Base-by-base conservation (phyloP, 2,113 vertebrate genomes). In the Mobula birostris region DNA sequence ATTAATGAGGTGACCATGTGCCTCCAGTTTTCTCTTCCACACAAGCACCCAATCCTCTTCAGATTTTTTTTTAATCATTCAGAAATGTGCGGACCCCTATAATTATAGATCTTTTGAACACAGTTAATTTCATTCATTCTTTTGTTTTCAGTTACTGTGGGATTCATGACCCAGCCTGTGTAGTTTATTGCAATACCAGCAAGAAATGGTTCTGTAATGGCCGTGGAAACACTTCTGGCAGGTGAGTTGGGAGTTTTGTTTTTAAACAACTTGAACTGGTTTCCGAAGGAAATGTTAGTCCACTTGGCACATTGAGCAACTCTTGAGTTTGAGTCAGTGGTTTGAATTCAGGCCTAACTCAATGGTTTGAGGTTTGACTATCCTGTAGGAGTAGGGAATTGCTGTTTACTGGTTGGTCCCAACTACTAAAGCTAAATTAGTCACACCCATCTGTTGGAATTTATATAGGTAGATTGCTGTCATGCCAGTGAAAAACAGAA, bases 191-290 rank as follows among this genome's bases (percentile, higher is more conserved):
- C 95, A 99, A 99, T 95, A 99, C 99, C 96, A 99, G 99, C 97
- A 99, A 99, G 95, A 99, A 99, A 95, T 99, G 99, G 99, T 99
- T 99, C 97, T 99, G 99, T 94, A 99, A 99, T 0, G 98, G 99
- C 5, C 98, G 99, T 95, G 99, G 99, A 0, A 99, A 99, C 95
- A 99, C 99, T 90, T 99, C 99, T 95, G 99, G 99, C 97, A 99
- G 99, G 99, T 99, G 95, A 95, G 66, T 5, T 5, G 17, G 74
- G 80, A 36, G 79, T 11, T 29, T 58, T n/a, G 29, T 63, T 9
- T 14, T 58, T 6, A 56, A 7, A 40, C 56, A 85, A 85, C 58
- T 85, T 2, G 7, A 56, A 8, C 24, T 9, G 14, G 24, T 29
- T 21, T 48, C 36, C 2, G 17, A 61, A 77, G 74, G 56, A 61